Conservation (phyloP, 1,140 invertebrate species). For the Periplaneta americana region DNA sequence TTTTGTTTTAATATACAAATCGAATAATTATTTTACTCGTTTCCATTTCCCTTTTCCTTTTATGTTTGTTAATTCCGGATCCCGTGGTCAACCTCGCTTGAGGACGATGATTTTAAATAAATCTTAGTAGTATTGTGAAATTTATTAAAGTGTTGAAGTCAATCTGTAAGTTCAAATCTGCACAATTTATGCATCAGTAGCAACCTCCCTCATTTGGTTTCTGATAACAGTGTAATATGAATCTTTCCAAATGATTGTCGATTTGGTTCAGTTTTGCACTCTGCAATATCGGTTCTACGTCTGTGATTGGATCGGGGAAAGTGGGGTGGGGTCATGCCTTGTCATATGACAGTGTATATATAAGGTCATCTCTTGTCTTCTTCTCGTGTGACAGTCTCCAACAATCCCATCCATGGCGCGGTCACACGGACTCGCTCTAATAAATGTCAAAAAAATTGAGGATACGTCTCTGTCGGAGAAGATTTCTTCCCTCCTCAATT, state of each 20-base stretch:
- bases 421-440: not conserved
- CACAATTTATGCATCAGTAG: no score
- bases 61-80: no score
- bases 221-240: no score
- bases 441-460: not conserved
- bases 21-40: no score
- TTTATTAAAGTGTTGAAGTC: no score
- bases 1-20: no score
- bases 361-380: not conserved
- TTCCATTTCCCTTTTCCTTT: no score
- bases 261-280: not conserved
- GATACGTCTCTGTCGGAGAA: not conserved
- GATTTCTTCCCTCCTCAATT: not conserved
- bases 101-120: no score
- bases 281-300: not conserved
- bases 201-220: no score
- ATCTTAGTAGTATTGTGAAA: no score
- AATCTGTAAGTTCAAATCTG: no score
- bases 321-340: not conserved
- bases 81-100: no score
- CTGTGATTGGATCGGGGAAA: not conserved
- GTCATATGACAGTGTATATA: not conserved
- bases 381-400: not conserved
- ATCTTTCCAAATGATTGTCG: not conserved
- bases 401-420: not conserved